phyloP scores from a whole-genome alignment of 2,113 vertebrate genomes.

The Tauraco erythrolophus region DNA sequence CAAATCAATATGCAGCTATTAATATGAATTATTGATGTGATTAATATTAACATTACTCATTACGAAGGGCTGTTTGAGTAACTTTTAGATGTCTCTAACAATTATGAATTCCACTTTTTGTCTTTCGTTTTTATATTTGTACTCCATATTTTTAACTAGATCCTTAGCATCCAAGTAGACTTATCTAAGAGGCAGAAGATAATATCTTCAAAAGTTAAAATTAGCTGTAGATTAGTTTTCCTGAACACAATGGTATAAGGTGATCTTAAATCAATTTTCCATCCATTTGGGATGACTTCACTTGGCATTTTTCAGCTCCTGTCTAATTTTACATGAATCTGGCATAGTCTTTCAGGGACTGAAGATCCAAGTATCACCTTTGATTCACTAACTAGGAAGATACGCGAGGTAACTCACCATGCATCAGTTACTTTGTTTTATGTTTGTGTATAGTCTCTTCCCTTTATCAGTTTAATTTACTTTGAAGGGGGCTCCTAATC shows the following conservation, averaged over 20 bases:
- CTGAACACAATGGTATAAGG: not conserved
- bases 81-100: not conserved
- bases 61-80: not conserved
- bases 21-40: not conserved
- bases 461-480: not conserved
- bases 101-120: not conserved
- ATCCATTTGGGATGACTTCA: not conserved
- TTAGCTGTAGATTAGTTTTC: not conserved
- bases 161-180: not conserved
- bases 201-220: not conserved
- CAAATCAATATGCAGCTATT: not conserved
- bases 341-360: not conserved
- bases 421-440: not conserved
- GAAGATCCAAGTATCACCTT: not conserved
- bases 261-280: not conserved
- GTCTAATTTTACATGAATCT: not conserved
- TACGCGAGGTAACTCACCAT: not conserved
- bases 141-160: not conserved
- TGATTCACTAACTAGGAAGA: not conserved
- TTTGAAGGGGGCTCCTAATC: not conserved
- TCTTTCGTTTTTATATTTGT: not conserved
- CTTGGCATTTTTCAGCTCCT: not conserved
- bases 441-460: not conserved
- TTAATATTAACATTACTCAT: not conserved
- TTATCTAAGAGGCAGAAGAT: not conserved